Conservation (phyloP, 2,113 vertebrate genomes). For the Eleginops maclovinus region DNA sequence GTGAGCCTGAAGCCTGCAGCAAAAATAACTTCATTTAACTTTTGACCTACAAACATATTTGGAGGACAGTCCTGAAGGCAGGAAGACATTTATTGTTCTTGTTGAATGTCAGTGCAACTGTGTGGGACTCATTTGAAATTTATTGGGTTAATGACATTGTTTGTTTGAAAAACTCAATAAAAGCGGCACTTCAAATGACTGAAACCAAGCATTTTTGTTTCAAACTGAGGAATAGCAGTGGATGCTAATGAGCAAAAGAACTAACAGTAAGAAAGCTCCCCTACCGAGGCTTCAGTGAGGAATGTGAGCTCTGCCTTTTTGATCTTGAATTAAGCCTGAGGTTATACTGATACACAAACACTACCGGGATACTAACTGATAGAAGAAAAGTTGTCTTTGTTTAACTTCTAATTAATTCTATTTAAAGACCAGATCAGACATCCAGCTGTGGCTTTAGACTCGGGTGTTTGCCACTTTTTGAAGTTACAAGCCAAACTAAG, state of each 20-base stretch:
- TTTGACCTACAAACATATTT: neutral
- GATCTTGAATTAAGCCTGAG: neutral
- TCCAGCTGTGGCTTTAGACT: neutral
- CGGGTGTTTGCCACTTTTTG: conserved; percentile 2
- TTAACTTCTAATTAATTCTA: neutral
- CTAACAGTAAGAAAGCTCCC: neutral
- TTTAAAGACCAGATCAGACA: conserved; percentile 1
- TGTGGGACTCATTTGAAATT: neutral
- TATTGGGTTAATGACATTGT: neutral
- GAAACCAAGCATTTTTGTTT: neutral
- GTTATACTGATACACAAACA: neutral
- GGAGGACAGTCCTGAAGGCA: neutral
- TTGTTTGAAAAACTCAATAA: neutral
- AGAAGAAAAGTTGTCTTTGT: neutral
- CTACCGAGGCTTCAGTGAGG: neutral
- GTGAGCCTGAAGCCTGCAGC: no score
- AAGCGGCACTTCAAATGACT: neutral
- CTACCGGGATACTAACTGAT: neutral
- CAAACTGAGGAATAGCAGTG: no score
- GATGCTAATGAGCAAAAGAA: neutral
- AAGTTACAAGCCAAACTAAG: conserved; percentile 6
- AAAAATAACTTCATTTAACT: neutral
- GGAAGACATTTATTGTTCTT: neutral
- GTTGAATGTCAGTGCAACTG: no score
- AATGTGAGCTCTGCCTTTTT: neutral